Evolutionary conservation across 1,140 invertebrate genomes (phyloP).

Genomic region (Lordiphosa collinella): DNA sequence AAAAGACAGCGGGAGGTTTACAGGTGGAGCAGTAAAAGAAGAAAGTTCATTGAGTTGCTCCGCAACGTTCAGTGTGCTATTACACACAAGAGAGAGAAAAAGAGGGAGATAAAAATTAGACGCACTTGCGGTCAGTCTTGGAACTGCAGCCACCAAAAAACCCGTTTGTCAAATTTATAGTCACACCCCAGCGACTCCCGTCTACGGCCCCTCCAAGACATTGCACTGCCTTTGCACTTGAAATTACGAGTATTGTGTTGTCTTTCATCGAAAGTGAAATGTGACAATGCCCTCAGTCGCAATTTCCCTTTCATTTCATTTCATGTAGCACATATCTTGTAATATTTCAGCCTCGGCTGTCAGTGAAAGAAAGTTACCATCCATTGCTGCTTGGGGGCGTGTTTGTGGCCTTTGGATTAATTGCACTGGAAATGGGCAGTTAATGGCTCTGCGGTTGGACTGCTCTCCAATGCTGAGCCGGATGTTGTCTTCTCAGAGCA

Average conservation of each 20-base stretch:
- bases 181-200: constrained; percentile 41
- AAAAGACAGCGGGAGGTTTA: constrained; percentile 19
- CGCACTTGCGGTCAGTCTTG: constrained; percentile 60
- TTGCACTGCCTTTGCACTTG: constrained; percentile 4
- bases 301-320: constrained; percentile 73
- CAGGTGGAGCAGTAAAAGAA: constrained; percentile 71
- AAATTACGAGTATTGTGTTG: constrained; percentile 2
- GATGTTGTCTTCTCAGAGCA: not conserved
- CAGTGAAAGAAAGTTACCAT: constrained; percentile 30
- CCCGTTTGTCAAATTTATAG: constrained; percentile 47
- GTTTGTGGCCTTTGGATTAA: constrained; percentile 33
- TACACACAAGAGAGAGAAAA: constrained; percentile 23
- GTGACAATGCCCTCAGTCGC: constrained; percentile 65
- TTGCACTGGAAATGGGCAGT: constrained; percentile 13
- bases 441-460: too few species aligned
- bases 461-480: not conserved
- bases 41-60: constrained; percentile 57
- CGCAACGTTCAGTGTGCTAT: constrained; percentile 21
- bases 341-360: not conserved
- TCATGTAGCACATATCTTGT: constrained; percentile 27
- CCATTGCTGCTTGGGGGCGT: constrained; percentile 1
- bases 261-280: constrained; percentile 67
- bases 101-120: constrained; percentile 68
- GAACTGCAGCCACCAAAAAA: constrained; percentile 14
- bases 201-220: constrained; percentile 24